Conservation (phyloP, 2,113 vertebrate species). For the Tamias sibiricus region DNA sequence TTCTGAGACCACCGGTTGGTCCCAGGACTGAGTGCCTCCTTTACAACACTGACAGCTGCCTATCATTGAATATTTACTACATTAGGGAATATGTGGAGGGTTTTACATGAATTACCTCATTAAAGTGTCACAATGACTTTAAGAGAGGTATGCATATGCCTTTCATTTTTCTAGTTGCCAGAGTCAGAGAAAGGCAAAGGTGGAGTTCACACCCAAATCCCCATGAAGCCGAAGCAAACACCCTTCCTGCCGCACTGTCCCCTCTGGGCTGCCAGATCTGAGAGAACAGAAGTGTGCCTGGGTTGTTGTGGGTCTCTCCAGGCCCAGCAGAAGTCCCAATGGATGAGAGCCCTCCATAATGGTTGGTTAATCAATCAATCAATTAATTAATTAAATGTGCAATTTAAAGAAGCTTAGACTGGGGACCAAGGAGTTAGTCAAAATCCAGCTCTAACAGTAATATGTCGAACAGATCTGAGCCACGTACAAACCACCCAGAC, state of each 20-base stretch:
- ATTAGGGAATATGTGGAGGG: not conserved
- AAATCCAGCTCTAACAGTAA: not conserved
- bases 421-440: not conserved
- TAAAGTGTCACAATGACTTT: slow-evolving; percentile 12
- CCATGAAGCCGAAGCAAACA: not conserved
- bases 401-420: slow-evolving; percentile 38
- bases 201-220: not conserved
- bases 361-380: not conserved
- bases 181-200: not conserved
- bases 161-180: slow-evolving; percentile 28
- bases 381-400: not conserved
- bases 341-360: not conserved
- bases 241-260: not conserved
- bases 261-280: too few relatives aligned
- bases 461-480: too few relatives aligned
- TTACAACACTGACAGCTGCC: not conserved
- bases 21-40: not conserved
- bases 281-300: not conserved
- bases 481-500: not conserved
- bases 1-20: not conserved
- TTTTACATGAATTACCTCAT: slow-evolving; percentile 35
- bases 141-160: not conserved
- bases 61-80: not conserved
- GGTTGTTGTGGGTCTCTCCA: not conserved
- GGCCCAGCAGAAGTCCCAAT: not conserved